Evolutionary conservation across 1,140 invertebrate species (phyloP).

Genomic region (Gonatopus flavifemur): DNA sequence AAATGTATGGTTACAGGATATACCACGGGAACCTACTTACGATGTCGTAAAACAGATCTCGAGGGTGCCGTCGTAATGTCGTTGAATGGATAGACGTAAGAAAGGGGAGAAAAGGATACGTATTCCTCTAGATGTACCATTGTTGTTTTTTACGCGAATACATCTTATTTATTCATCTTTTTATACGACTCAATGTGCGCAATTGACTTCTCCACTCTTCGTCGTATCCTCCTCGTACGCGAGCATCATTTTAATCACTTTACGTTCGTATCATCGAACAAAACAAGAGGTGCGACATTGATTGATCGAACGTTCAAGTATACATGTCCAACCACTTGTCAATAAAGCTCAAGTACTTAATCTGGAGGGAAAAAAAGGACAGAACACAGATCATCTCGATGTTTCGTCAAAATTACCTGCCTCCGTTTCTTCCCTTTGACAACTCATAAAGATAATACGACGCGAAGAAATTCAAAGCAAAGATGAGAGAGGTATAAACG

Average conservation of each 20-base stretch:
- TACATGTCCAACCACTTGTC: background rate
- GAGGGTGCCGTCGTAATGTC: conserved; percentile 15
- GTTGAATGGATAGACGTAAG: background rate
- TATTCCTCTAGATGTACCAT: conserved; percentile 4
- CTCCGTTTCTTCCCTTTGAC: too few species aligned
- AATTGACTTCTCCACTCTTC: conserved; percentile 9
- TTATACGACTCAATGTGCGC: conserved; percentile 3
- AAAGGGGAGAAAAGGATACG: conserved; percentile 11
- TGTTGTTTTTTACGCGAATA: background rate
- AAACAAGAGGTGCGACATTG: conserved; percentile 9
- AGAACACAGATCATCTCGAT: too few species aligned
- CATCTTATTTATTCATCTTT: background rate
- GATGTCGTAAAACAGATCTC: conserved; percentile 26
- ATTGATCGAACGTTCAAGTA: conserved; percentile 19
- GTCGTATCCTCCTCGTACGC: background rate
- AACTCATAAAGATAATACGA: too few species aligned
- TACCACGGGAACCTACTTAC: conserved; percentile 20
- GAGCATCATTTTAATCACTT: conserved; percentile 11
- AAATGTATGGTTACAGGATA: conserved; percentile 30
- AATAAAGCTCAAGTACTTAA: conserved; percentile 10
- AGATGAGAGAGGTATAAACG: too few species aligned
- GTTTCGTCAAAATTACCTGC: too few species aligned
- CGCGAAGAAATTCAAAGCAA: too few species aligned
- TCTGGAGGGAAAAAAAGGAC: too few species aligned
- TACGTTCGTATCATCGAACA: conserved; percentile 10